Evolutionary conservation across 2,113 vertebrate species (phyloP), one percentile per base, ranked within the genome.

Genomic region (Miniopterus natalensis): DNA sequence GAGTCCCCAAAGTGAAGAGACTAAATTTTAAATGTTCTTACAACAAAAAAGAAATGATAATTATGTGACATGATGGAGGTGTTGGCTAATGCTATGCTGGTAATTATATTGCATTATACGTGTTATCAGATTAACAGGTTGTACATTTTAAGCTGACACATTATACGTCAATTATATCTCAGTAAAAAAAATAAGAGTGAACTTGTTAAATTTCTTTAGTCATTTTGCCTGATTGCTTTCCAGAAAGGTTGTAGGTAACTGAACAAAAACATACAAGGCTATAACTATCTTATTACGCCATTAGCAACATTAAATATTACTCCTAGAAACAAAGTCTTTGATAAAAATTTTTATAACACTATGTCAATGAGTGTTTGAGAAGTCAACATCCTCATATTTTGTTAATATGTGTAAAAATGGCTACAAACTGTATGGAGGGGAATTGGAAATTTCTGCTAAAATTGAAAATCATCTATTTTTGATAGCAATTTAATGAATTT

Each of bases 401-500:
- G 59, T 85, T 51, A 59, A 25, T 53, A 17, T 66, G 5, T 4
- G 0, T 87, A 55, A 88, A 84, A 93, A 6, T 53, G 59, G 51
- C 29, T 94, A 42, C 20, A 65, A 73, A 15, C 7, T 80, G 10
- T 12, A n/a, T 47, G 9, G 23, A 71, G 6, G 36, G 8, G 92
- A 75, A 80, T 66, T 95, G 49, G 29, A 78, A 90, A 78, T 23
- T 17, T 3, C 15, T 70, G 36, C 25, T 95, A 63, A 80, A 66
- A 84, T 74, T 70, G 70, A 78, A 93, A 84, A 70, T 71, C 45
- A 45, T 6, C 9, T 71, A 14, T 29, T 1, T 81, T 93, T 85
- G 45, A 83, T 25, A 93, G n/a, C 21, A 90, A 47, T 74, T 94
- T 87, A 59, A 61, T 90, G 87, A 31, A n/a, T 53, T 71, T 86